Evolutionary conservation across 1,140 invertebrate genomes (phyloP), one percentile per base, ranked within the genome.

Genomic region (Neuroterus valhalla): DNA sequence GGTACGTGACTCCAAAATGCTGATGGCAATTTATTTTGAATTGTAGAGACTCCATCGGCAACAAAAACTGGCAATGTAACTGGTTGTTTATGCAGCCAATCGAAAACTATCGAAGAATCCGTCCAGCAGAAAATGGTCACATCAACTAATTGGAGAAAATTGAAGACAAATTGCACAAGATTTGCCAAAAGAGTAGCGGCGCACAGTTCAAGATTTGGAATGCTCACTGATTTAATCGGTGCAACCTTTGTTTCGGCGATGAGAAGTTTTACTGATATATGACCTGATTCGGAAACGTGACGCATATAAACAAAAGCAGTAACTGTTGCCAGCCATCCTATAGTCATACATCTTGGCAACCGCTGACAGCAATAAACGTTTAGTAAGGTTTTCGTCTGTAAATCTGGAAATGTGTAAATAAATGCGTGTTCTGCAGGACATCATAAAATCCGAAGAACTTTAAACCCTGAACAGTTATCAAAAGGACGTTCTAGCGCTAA

Each of bases 141-240:
- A 2, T 66, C 19, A 0, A 45, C 44, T 4, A 71, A 21, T 2
- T 38, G 15, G 2, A 46, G 26, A 5, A 21, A 17, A 2, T 21
- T 5, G 50, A 45, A 19, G 3, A 81, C 45, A 14, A 70, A 71
- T 12, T 62, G 0, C 11, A 81, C 46, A 43, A 84, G 15, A 1
- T 77, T 71, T 1, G 80, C 74, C 4, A 85, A 72, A 10, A 89
- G 43, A 4, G 81, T 42, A 0, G 87, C 86, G 8, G 77, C 88
- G 26, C 72, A 81, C 11, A 90, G 75, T 76, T 90, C 88, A 55
- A 55, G n/a, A n/a, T 85, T 26, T 0, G 89, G 84, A 17, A 90
- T 82, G 4, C 83, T 77, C 10, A 38, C 5, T 0, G n/a, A 26
- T 19, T 82, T 80, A 21, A 81, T 26, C 14, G 82, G 77, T 15